Evolutionary conservation across 2,113 vertebrate species (phyloP).

Genomic region (Ariopsis seemanni): DNA sequence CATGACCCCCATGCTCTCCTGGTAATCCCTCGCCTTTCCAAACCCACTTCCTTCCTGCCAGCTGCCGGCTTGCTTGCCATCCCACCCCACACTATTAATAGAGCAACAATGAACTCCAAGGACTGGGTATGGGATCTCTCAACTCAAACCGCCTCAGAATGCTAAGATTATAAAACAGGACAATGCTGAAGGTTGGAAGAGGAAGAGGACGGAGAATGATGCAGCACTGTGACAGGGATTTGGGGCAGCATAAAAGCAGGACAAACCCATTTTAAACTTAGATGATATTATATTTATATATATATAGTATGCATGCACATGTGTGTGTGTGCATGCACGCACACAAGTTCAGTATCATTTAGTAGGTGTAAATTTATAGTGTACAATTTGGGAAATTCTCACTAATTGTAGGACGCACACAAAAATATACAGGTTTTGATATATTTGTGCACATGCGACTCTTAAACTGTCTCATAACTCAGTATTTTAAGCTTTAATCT

Average conservation of each 20-base stretch:
- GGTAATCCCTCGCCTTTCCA: slow-evolving; percentile 41
- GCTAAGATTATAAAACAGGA: neutral
- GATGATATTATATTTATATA: neutral
- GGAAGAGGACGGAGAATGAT: neutral
- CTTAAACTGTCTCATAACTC: neutral
- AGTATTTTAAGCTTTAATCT: neutral
- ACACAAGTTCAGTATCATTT: neutral
- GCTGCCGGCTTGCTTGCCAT: slow-evolving; percentile 42
- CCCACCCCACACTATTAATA: slow-evolving; percentile 51
- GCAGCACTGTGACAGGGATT: slow-evolving; percentile 1
- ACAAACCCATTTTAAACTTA: neutral
- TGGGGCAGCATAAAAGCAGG: slow-evolving; percentile 13
- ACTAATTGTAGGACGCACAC: neutral
- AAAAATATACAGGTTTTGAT: slow-evolving; percentile 15
- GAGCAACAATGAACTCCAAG: slow-evolving; percentile 49
- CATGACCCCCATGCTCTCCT: slow-evolving; percentile 34
- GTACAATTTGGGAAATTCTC: neutral
- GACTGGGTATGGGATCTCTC: neutral
- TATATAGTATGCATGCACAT: too few species aligned
- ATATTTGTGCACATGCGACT: neutral
- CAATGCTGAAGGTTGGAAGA: slow-evolving; percentile 3
- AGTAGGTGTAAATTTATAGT: neutral
- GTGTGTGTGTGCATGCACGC: too few species aligned
- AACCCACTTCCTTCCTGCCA: slow-evolving; percentile 54
- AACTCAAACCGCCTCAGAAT: neutral